Conservation (phyloP, 2,797 vertebrate species). For the Aselliscus stoliczkanus region DNA sequence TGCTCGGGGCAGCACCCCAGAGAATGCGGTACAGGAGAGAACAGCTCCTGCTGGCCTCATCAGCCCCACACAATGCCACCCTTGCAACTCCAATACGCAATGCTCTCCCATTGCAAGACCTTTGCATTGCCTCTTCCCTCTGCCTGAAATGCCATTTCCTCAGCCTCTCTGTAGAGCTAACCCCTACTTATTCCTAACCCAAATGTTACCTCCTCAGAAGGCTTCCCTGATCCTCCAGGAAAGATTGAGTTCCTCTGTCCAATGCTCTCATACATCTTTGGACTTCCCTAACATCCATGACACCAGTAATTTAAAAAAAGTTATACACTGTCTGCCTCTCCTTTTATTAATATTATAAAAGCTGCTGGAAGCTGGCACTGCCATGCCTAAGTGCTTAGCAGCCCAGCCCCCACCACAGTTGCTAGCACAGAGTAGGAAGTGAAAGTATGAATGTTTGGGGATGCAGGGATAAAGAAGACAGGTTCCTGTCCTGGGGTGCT, state of each 20-base stretch:
- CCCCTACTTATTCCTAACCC: not conserved
- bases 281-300: not conserved
- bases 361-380: not conserved
- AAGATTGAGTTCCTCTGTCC: not conserved
- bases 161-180: not conserved
- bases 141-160: not conserved
- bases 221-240: not conserved
- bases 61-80: fast-evolving
- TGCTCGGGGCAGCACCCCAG: not conserved
- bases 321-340: not conserved
- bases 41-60: fast-evolving
- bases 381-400: not conserved
- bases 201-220: not conserved
- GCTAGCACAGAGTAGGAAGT: not conserved
- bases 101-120: not conserved
- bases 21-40: not conserved
- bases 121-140: not conserved
- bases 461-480: not conserved
- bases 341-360: not conserved
- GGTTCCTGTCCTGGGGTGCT: not conserved
- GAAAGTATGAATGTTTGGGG: not conserved
- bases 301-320: not conserved
- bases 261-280: not conserved
- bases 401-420: not conserved
- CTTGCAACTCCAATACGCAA: too few relatives aligned